phyloP scores from a whole-genome alignment of 2,113 vertebrate species.

The Mustela lutreola region DNA sequence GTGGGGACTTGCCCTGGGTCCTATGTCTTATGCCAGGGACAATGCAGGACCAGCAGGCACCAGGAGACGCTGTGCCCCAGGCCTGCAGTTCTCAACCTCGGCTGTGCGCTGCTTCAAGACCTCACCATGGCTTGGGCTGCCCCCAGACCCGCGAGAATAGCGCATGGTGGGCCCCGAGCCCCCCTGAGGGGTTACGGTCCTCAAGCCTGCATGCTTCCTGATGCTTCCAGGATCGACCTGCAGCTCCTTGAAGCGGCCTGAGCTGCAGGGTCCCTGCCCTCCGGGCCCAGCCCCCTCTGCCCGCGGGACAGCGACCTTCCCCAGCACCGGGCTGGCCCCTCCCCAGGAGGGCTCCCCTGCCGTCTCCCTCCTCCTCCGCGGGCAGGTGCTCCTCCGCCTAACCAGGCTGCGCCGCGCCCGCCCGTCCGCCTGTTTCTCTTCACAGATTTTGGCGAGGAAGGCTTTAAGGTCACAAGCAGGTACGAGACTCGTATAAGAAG shows the following conservation, averaged over 20 bases:
- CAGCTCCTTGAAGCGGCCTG: background rate
- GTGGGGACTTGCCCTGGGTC: background rate
- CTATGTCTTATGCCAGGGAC: background rate
- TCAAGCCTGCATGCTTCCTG: background rate
- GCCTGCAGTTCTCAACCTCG: background rate
- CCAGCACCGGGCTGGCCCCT: background rate
- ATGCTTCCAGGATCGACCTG: no score
- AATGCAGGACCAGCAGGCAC: rapidly evolving
- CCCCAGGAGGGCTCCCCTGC: background rate
- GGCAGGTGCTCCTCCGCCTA: no score
- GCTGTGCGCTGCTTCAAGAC: background rate
- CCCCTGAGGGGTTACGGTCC: background rate
- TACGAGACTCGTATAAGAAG: background rate
- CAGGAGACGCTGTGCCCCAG: background rate
- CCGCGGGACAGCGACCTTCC: rapidly evolving
- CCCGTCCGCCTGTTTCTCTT: background rate
- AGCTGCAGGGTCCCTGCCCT: background rate
- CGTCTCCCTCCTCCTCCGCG: background rate
- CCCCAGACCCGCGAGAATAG: rapidly evolving
- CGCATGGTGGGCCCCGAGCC: rapidly evolving
- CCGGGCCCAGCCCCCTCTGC: background rate
- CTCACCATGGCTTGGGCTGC: background rate
- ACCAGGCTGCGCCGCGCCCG: background rate
- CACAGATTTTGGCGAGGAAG: no score
- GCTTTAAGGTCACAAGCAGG: background rate